These are phyloP conservation scores for Antechinus flavipes DNA, from an alignment of 2,113 vertebrate species.

Conservation along the genomic window DNA sequence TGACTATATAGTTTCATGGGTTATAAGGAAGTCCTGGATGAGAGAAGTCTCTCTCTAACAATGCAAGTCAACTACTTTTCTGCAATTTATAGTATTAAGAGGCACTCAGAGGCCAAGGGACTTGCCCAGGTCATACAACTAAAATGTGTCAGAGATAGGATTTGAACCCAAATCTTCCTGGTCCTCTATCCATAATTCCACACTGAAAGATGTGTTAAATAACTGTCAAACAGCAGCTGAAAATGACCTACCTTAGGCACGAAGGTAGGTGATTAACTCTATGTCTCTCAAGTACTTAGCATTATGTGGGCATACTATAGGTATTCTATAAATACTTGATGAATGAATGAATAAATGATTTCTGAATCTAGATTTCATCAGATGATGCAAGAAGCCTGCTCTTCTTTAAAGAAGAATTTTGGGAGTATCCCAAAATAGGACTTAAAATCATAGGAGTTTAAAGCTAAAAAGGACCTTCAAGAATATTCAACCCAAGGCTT, in stretches of 20 bases:
- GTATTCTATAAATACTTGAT: background rate
- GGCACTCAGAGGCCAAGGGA: background rate
- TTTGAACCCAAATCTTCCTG: too few relatives aligned
- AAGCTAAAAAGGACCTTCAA: background rate
- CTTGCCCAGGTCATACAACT: background rate
- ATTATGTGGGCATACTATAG: background rate
- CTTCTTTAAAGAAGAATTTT: background rate
- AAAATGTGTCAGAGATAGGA: background rate
- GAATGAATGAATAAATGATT: background rate
- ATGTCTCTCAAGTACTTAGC: background rate
- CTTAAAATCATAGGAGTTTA: background rate
- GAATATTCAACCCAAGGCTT: background rate
- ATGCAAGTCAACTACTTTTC: background rate
- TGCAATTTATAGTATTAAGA: background rate
- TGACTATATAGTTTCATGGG: too few relatives aligned
- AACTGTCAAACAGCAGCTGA: background rate
- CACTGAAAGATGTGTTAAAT: background rate
- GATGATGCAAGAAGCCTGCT: background rate
- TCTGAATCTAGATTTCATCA: background rate
- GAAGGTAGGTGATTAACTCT: background rate
- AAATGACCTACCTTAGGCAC: background rate
- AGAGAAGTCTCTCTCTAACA: background rate
- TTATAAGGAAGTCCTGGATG: too few relatives aligned
- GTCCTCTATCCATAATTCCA: too few relatives aligned
- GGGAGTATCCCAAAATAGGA: background rate